Evolutionary conservation across 2,888 invertebrate species (phyloP).

Genomic region (Meganola albula): DNA sequence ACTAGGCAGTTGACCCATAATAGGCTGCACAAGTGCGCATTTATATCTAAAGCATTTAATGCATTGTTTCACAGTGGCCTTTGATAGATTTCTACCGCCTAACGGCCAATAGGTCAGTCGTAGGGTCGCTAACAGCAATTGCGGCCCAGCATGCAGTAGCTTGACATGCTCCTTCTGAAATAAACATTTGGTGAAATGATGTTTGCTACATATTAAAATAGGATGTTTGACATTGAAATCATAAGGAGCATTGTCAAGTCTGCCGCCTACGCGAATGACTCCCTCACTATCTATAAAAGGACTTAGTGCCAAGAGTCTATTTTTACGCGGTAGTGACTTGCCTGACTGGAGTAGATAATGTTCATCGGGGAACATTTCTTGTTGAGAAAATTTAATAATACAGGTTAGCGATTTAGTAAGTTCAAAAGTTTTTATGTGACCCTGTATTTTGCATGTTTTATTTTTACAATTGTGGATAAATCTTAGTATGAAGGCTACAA

Average conservation of each 20-base stretch:
- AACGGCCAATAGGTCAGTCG: constrained; percentile 1
- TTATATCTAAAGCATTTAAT: constrained; percentile 2
- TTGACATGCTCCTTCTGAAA: background rate
- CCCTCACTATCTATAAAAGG: constrained; percentile 1
- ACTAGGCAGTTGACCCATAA: constrained; percentile 5
- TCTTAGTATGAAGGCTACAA: constrained; percentile 1
- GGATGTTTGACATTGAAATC: constrained; percentile 1
- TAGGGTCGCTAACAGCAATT: background rate
- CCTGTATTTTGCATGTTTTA: background rate
- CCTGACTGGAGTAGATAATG: background rate
- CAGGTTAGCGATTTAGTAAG: background rate
- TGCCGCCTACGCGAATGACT: constrained; percentile 3
- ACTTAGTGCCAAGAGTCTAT: constrained; percentile 1
- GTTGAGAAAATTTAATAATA: background rate
- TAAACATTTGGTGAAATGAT: constrained; percentile 1
- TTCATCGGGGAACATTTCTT: background rate
- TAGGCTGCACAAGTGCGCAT: constrained; percentile 1
- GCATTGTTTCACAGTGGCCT: constrained; percentile 1
- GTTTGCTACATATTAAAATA: constrained; percentile 2
- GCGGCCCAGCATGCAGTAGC: constrained; percentile 1
- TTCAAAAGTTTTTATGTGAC: background rate
- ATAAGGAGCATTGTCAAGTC: constrained; percentile 1
- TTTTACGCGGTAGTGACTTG: constrained; percentile 1
- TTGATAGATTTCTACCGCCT: constrained; percentile 2
- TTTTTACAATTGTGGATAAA: constrained; percentile 1